phyloP scores from a whole-genome alignment of 2,113 vertebrate genomes.

The Pollachius pollachius region DNA sequence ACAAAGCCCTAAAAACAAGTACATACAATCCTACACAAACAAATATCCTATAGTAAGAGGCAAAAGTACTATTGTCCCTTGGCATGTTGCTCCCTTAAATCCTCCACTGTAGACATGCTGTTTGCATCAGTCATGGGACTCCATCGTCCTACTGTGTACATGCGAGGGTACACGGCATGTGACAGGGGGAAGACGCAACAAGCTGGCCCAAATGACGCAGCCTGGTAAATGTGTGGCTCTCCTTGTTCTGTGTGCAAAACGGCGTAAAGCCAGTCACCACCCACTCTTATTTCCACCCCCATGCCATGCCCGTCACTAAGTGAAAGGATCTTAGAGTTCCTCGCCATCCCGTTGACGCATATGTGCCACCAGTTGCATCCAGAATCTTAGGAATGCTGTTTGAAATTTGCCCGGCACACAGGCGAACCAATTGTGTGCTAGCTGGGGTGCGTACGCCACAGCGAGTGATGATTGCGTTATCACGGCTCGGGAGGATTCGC shows the following conservation, averaged over 20 bases:
- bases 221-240: conserved; percentile 47
- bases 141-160: conserved; percentile 48
- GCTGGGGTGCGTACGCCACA: conserved; percentile 3
- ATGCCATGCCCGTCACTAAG: conserved; percentile 48
- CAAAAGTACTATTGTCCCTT: conserved; percentile 17
- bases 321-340: conserved; percentile 43
- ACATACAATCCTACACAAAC: too few species aligned
- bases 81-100: conserved; percentile 39
- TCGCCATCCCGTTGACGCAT: conserved; percentile 58
- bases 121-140: conserved; percentile 61
- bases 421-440: conserved; percentile 35
- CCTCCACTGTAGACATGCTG: conserved; percentile 43
- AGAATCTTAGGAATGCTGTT: conserved; percentile 73
- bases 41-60: not conserved
- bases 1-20: not conserved
- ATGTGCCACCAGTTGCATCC: conserved; percentile 65
- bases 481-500: conserved; percentile 18
- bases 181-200: conserved; percentile 64
- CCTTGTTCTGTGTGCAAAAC: conserved; percentile 28
- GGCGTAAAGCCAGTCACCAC: conserved; percentile 12
- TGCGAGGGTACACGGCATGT: conserved; percentile 54
- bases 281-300: conserved; percentile 26
- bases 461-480: conserved; percentile 22
- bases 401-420: conserved; percentile 56
- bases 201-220: conserved; percentile 54